Percentiles rank a stretch among this genome's conserved stretches.
Conservation (phyloP, 2,113 vertebrate genomes). For the Stomatorhinus ivindoensis region DNA sequence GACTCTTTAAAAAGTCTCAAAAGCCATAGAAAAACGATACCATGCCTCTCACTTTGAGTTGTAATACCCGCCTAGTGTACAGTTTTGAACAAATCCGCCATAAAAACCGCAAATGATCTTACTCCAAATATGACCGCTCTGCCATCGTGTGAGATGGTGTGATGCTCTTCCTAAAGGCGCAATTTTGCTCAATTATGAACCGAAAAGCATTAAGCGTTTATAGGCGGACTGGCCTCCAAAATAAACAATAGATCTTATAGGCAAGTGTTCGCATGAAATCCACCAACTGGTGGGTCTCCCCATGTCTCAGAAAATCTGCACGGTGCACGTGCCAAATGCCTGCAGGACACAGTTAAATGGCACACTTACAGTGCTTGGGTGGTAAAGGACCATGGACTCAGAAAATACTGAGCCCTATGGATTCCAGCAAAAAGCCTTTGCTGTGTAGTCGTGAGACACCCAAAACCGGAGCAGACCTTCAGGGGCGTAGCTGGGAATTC, state of each 20-base stretch:
- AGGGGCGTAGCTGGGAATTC: not conserved
- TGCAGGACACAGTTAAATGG: not conserved
- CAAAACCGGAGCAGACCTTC: not conserved
- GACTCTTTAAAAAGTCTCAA: not conserved
- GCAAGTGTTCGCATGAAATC: not conserved
- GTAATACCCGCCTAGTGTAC: not conserved
- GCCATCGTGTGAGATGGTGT: not conserved
- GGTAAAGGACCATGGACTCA: not conserved
- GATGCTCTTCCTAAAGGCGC: not conserved
- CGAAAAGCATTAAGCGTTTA: not conserved
- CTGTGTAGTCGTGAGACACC: not conserved
- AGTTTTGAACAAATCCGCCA: not conserved
- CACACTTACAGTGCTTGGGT: not conserved
- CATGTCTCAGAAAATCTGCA: not conserved
- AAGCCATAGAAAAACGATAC: not conserved
- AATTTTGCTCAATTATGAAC: not conserved
- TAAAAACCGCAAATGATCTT: not conserved
- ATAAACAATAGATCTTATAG: not conserved
- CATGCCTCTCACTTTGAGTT: not conserved
- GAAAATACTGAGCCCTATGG: not conserved
- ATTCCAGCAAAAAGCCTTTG: not conserved
- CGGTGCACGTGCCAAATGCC: not conserved
- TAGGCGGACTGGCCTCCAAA: not conserved
- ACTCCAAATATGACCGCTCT: not conserved
- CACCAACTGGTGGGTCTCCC: not conserved